Percentiles rank a stretch among this genome's conserved stretches.
phyloP scores from a whole-genome alignment of 2,888 invertebrate genomes.

The Dynastes hyllus region DNA sequence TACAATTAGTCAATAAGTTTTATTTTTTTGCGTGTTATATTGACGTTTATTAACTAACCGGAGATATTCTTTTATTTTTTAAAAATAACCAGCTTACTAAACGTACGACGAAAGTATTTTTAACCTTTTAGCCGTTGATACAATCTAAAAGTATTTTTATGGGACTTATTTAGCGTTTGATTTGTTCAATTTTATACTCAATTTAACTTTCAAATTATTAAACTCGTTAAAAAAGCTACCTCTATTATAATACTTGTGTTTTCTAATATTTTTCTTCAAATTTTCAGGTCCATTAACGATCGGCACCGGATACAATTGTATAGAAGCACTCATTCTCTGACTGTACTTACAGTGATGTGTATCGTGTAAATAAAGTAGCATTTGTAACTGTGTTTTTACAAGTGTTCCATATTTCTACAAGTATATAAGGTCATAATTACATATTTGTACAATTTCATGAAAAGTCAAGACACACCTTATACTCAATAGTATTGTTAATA shows the following conservation, averaged over 20 bases:
- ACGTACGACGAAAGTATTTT: too few relatives aligned
- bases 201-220: neutral
- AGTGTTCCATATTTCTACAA: neutral
- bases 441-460: neutral
- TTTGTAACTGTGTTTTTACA: slow-evolving; percentile 11
- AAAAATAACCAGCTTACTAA: too few relatives aligned
- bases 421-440: slow-evolving; percentile 2
- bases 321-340: slow-evolving; percentile 45
- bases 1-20: neutral
- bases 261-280: neutral
- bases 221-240: neutral
- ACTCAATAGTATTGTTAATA: slow-evolving; percentile 25
- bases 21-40: neutral
- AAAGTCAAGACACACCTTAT: neutral
- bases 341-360: slow-evolving; percentile 50
- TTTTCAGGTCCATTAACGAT: slow-evolving; percentile 42
- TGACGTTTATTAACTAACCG: neutral
- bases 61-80: neutral
- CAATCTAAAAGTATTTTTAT: too few relatives aligned
- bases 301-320: slow-evolving; percentile 39
- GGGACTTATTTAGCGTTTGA: too few relatives aligned
- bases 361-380: slow-evolving; percentile 28
- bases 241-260: too few relatives aligned
- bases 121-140: too few relatives aligned
- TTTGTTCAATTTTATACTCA: neutral